phyloP scores from a whole-genome alignment of 35 echinoderm and acorn worm genomes.

The Hemicentrotus pulcherrimus region DNA sequence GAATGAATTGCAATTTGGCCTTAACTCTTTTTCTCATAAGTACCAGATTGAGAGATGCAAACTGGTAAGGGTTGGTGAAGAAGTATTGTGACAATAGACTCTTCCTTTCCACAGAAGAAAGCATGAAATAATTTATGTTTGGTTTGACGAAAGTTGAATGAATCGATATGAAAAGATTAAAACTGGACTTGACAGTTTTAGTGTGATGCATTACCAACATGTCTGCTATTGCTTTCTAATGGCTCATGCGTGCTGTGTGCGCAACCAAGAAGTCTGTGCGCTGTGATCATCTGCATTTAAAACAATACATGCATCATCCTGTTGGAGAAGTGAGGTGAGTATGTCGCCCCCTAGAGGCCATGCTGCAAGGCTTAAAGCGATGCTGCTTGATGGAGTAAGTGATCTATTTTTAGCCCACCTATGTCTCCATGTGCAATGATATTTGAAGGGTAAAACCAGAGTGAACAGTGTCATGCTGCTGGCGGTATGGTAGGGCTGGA shows the following conservation, averaged over 20 bases:
- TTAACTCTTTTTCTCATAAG: too few species aligned
- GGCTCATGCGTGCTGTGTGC: not conserved
- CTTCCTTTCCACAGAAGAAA: too few species aligned
- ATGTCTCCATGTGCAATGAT: not conserved
- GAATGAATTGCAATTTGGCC: too few species aligned
- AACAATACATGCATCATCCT: not conserved
- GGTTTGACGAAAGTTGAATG: not conserved
- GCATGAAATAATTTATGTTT: not conserved
- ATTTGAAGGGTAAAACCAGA: not conserved
- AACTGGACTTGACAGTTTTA: not conserved
- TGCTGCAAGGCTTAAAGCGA: not conserved
- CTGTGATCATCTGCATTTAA: not conserved
- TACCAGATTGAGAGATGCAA: too few species aligned
- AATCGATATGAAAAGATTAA: not conserved
- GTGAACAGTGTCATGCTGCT: slow-evolving; percentile 8
- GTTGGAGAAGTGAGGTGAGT: not conserved
- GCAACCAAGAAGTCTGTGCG: not conserved
- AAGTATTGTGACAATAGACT: too few species aligned
- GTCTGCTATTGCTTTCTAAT: not conserved
- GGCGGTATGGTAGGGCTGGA: not conserved
- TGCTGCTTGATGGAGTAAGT: not conserved
- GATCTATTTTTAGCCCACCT: not conserved
- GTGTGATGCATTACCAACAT: not conserved
- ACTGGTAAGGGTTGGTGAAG: too few species aligned
- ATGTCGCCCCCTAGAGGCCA: not conserved